These are phyloP conservation scores for Tetramorium parvispinum DNA, from an alignment of 1,140 invertebrate species.

Conservation along the genomic window DNA sequence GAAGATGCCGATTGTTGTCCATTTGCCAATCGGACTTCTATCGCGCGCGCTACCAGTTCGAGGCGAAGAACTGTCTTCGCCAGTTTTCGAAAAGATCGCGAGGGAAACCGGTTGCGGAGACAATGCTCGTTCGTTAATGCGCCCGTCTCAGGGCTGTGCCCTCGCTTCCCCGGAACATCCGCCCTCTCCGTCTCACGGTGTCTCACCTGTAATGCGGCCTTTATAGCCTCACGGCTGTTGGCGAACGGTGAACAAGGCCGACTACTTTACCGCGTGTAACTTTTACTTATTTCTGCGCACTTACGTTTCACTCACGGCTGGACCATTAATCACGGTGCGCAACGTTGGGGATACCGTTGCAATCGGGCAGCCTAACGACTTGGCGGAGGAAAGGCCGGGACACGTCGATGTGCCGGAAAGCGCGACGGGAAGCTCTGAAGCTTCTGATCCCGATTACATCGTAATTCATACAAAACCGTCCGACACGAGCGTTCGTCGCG, in stretches of 20 bases:
- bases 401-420: neutral
- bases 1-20: neutral
- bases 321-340: conserved; percentile 75
- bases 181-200: conserved; percentile 52
- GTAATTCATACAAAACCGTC: conserved; percentile 4
- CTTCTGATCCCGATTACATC: neutral
- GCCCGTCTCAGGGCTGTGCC: conserved; percentile 25
- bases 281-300: conserved; percentile 80
- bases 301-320: conserved; percentile 76
- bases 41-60: no score
- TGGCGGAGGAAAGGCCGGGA: neutral
- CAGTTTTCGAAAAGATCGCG: neutral
- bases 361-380: conserved; percentile 6
- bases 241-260: conserved; percentile 79
- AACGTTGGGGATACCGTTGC: conserved; percentile 44
- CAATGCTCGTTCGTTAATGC: conserved; percentile 34
- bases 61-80: neutral
- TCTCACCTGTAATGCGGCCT: conserved; percentile 72
- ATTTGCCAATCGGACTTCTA: neutral
- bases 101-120: neutral
- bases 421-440: neutral
- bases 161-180: conserved; percentile 5
- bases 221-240: conserved; percentile 73
- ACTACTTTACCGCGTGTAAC: conserved; percentile 77
- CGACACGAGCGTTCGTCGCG: neutral